Evolutionary conservation across 2,113 vertebrate genomes (phyloP), one percentile per base, ranked within the genome.

Genomic region (Macquaria australasica): DNA sequence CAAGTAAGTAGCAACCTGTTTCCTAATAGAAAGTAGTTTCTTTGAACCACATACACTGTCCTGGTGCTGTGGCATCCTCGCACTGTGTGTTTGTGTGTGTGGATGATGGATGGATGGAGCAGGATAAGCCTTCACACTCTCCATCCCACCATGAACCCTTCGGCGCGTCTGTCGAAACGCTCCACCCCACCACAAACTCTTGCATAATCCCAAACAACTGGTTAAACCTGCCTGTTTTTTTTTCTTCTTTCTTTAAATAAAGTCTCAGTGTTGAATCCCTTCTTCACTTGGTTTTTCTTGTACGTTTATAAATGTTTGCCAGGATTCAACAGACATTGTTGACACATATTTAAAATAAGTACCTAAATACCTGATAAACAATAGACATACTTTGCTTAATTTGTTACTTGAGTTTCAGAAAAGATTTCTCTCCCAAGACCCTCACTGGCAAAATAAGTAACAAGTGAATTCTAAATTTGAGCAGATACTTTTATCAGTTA

Each of bases 1-100:
- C 94, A 99, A 99, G 98, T 99, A 96, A 97, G 98, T 96, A 79
- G 74, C 82, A 68, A 48, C 69, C 72, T 53, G 68, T 77, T 84
- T 84, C 39, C 48, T 63, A 14, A 55, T 70, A 10, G 37, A 72
- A 9, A 64, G 62, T 53, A 18, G 21, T 60, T 59, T 43, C 15
- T 72, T 58, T 50, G 12, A 70, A 59, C 1, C 60, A 34, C 45
- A 60, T 28, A 25, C 34, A 48, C 15, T 69, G 39, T 81, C 62
- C 48, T 23, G 16, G 25, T 59, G 6, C 8, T 14, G 45, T 31
- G 16, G 14, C 45, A 60, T 41, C 58, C 16, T 25, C 8, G 1
- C 6, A 5, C 0, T 18, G 6, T 70, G 9, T 55, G 62, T 82
- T 6, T 77, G 21, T 74, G 56, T 34, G 43, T 25, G 72, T 11